Percentiles rank a stretch among this genome's conserved stretches.
phyloP scores from a whole-genome alignment of 2,888 invertebrate species.

The Schrankia costaestrigalis region DNA sequence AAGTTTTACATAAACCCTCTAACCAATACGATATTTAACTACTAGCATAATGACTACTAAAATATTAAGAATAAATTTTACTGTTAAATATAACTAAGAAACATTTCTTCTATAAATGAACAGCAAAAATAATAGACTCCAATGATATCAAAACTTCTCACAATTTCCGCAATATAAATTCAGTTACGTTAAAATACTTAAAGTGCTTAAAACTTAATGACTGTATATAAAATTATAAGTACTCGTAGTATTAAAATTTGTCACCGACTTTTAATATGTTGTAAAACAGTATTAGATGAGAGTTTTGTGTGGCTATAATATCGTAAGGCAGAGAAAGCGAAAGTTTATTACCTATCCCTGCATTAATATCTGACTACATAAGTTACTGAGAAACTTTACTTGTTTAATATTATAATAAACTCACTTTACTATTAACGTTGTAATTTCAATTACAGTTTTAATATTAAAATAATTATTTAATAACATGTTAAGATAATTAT shows the following conservation, averaged over 20 bases:
- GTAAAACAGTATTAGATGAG: slow-evolving; percentile 41
- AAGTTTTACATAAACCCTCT: too few relatives aligned
- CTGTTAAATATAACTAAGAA: too few relatives aligned
- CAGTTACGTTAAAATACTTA: slow-evolving; percentile 27
- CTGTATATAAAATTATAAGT: slow-evolving; percentile 41
- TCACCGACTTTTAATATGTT: slow-evolving; percentile 42
- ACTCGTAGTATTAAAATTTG: slow-evolving; percentile 42
- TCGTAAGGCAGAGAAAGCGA: slow-evolving; percentile 24
- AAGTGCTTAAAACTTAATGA: slow-evolving; percentile 38
- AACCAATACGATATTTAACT: too few relatives aligned
- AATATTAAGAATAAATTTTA: too few relatives aligned
- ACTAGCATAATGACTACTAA: too few relatives aligned
- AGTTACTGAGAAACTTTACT: slow-evolving; percentile 17
- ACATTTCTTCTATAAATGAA: too few relatives aligned
- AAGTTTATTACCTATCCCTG: slow-evolving; percentile 29
- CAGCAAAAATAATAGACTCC: too few relatives aligned
- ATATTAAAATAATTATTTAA: too few relatives aligned
- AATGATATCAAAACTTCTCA: too few relatives aligned
- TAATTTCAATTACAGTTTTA: too few relatives aligned
- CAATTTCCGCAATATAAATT: slow-evolving; percentile 18
- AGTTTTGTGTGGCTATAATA: slow-evolving; percentile 15
- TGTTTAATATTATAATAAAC: slow-evolving; percentile 11
- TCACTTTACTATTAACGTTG: too few relatives aligned
- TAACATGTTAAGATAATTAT: background rate
- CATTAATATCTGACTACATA: slow-evolving; percentile 25